These are phyloP conservation scores for Galaxias olidus DNA, from an alignment of 2,797 vertebrate genomes.

Conservation along the genomic window DNA sequence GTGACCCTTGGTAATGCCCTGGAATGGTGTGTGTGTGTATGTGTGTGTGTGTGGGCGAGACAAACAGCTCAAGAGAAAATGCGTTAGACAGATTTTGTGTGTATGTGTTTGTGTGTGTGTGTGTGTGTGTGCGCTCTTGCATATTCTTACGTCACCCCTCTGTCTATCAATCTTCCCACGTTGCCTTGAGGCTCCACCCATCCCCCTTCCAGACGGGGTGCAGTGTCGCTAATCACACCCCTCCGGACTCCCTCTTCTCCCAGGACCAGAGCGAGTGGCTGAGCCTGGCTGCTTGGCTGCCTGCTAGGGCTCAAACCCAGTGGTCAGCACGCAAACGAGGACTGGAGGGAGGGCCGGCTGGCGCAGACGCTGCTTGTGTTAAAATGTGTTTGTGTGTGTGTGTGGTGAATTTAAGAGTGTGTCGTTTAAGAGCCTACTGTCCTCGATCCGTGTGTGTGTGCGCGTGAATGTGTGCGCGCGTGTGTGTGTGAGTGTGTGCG, in stretches of 20 bases:
- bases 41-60: slow-evolving; percentile 8
- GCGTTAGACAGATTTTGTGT: too few relatives aligned
- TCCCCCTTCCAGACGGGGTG: slow-evolving; percentile 5
- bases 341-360: slow-evolving; percentile 49
- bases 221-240: neutral
- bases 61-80: too few relatives aligned
- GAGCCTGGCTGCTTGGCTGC: slow-evolving; percentile 48
- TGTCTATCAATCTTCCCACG: slow-evolving; percentile 15
- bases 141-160: slow-evolving; percentile 24
- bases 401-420: neutral
- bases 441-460: too few relatives aligned
- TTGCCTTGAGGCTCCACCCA: slow-evolving; percentile 8
- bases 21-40: slow-evolving; percentile 8
- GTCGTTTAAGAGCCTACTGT: too few relatives aligned
- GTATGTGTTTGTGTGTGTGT: slow-evolving; percentile 6
- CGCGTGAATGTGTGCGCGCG: slow-evolving; percentile 20
- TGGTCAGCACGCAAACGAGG: slow-evolving; percentile 53
- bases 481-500: slow-evolving; percentile 11
- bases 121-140: neutral
- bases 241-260: neutral
- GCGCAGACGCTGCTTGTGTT: slow-evolving; percentile 39
- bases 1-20: slow-evolving; percentile 28
- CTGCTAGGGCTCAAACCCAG: slow-evolving; percentile 51
- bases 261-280: slow-evolving; percentile 12
- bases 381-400: slow-evolving; percentile 30